A percentile compares a stretch with the other conserved stretches of the same genome.
phyloP scores from a whole-genome alignment of 2,113 vertebrate genomes.

The Megaptera novaeangliae region DNA sequence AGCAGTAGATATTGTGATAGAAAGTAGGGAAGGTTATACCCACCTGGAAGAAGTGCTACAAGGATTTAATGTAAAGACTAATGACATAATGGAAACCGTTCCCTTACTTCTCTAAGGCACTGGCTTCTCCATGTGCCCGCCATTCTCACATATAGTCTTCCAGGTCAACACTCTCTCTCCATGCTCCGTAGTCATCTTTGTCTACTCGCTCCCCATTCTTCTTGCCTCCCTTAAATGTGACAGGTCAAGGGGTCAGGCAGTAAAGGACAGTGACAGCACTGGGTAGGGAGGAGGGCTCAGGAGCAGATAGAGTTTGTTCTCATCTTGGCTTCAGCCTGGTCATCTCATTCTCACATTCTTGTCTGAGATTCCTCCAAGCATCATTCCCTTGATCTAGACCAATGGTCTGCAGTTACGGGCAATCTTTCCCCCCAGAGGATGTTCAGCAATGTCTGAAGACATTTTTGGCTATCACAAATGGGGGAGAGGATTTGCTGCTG shows the following conservation, averaged over 20 bases:
- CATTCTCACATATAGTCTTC: neutral
- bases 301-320: neutral
- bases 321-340: neutral
- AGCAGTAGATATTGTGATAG: neutral
- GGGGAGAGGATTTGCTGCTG: fast-evolving
- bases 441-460: neutral
- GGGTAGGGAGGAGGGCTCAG: fast-evolving
- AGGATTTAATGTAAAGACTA: neutral
- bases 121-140: neutral
- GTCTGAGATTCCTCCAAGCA: neutral
- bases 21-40: neutral
- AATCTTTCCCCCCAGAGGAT: neutral
- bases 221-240: neutral
- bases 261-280: neutral
- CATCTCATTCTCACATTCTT: neutral
- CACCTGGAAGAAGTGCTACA: neutral
- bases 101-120: neutral
- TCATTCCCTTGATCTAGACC: neutral
- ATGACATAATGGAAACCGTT: neutral
- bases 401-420: neutral
- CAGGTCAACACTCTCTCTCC: neutral
- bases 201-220: neutral
- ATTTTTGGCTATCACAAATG: neutral
- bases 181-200: neutral
- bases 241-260: neutral